Conservation (phyloP, 2,113 vertebrate species). For the Tapirus terrestris region DNA sequence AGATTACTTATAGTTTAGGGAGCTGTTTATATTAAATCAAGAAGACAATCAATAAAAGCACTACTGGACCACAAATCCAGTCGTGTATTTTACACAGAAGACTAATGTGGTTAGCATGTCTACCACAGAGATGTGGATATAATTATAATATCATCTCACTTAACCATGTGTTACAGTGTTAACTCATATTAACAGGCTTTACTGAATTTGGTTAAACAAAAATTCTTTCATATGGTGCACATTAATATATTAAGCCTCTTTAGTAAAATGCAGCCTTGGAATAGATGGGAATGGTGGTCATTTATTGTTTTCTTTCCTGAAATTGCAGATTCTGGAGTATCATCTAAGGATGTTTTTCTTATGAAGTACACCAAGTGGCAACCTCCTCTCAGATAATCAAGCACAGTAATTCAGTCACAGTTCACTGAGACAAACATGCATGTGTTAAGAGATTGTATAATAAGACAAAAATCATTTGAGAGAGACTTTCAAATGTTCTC, state of each 20-base stretch:
- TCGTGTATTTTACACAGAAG: not conserved
- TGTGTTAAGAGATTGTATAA: not conserved
- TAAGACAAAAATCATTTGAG: not conserved
- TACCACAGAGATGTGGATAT: not conserved
- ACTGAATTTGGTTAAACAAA: slow-evolving; percentile 19
- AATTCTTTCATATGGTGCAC: not conserved
- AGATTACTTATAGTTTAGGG: slow-evolving; percentile 14
- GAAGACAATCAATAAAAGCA: not conserved
- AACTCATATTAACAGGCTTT: not conserved
- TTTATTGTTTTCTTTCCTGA: slow-evolving; percentile 18
- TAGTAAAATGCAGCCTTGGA: slow-evolving; percentile 8
- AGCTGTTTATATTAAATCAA: slow-evolving; percentile 34
- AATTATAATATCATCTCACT: not conserved
- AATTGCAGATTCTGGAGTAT: slow-evolving; percentile 26
- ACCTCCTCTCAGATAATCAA: not conserved
- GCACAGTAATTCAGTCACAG: not conserved
- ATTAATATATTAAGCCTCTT: not conserved
- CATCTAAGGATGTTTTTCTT: not conserved
- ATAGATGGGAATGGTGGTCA: not conserved
- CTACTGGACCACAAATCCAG: not conserved
- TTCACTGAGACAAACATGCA: not conserved
- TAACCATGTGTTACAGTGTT: not conserved
- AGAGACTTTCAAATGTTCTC: slow-evolving; percentile 7
- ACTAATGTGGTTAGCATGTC: not conserved
- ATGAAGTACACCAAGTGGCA: not conserved